Evolutionary conservation across 2,888 invertebrate genomes (phyloP), one percentile per base, ranked within the genome.

Genomic region (Phymatocera aterrima): DNA sequence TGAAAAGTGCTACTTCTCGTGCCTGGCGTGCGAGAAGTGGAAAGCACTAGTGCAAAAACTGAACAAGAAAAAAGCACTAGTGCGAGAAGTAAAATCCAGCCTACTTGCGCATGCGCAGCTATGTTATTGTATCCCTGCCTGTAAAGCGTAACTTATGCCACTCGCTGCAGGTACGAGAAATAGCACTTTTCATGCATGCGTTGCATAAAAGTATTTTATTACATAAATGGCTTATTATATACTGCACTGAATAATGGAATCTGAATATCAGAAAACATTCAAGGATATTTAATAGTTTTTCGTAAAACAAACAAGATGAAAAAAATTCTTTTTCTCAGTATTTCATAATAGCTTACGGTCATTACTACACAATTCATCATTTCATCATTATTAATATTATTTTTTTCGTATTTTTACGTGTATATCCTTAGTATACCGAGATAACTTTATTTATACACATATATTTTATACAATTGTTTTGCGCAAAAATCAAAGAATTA

Each of bases 401-500:
- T 77, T 77, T 64, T 46, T 77, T 81, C 68, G 46, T 54, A 77
- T 43, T 34, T 46, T 75, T 54, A 65, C 43, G 77, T 40, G 72
- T 78, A 78, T 75, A 72, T 48, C 51, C 79, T 60, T 78, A 64
- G 34, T 81, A 84, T 72, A 81, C 78, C 78, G 81, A 82, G 48
- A 80, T 79, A 78, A 74, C 81, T 84, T 54, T 18, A 57, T 43
- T 60, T 40, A 18, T 82, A n/a, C n/a, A n/a, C n/a, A n/a, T n/a
- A 84, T 60, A 84, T 80, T 85, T 84, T 86, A 84, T 85, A 83
- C 83, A 84, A 82, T 82, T 72, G 60, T 80, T 81, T 78, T 68
- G 1, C 28, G 78, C 81, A 82, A 82, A 34, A 74, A 54, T 28
- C 21, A 79, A 81, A 81, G 82, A 82, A 80, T 83, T 79, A 75